A percentile compares a stretch with the other conserved stretches of the same genome.
Conservation (phyloP, 1,140 invertebrate species). For the Pissodes strobi region DNA sequence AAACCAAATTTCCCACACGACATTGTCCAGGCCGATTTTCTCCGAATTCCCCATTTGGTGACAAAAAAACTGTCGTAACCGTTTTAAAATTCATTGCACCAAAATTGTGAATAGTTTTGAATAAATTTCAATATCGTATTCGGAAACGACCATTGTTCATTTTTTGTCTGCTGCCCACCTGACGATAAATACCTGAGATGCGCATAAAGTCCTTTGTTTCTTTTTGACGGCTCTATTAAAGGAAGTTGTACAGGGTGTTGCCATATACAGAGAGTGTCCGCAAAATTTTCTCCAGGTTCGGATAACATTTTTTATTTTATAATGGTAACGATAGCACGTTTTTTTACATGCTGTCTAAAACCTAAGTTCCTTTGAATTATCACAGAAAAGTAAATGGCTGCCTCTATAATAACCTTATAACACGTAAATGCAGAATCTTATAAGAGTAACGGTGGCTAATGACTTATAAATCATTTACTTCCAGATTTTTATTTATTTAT, state of each 20-base stretch:
- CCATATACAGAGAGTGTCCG: background rate
- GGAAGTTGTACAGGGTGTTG: background rate
- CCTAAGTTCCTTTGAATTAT: no score
- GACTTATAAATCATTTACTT: no score
- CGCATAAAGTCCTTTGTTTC: background rate
- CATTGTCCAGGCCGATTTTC: background rate
- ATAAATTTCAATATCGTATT: constrained; percentile 8
- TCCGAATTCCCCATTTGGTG: background rate
- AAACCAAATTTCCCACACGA: no score
- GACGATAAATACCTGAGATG: background rate
- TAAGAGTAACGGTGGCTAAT: no score
- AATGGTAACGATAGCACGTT: no score
- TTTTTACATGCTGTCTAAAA: no score
- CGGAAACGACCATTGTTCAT: constrained; percentile 3
- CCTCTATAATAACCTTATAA: no score
- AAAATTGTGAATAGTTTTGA: constrained; percentile 13
- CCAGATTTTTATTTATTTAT: background rate
- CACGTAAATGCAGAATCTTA: no score
- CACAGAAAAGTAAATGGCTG: no score
- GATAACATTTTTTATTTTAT: no score
- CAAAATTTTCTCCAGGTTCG: no score
- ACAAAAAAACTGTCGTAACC: constrained; percentile 3
- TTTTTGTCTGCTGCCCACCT: constrained; percentile 10
- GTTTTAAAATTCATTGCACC: constrained; percentile 5
- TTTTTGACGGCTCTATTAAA: constrained; percentile 22